Conservation (phyloP, 2,888 invertebrate species). For the Cylindroiulus punctatus region DNA sequence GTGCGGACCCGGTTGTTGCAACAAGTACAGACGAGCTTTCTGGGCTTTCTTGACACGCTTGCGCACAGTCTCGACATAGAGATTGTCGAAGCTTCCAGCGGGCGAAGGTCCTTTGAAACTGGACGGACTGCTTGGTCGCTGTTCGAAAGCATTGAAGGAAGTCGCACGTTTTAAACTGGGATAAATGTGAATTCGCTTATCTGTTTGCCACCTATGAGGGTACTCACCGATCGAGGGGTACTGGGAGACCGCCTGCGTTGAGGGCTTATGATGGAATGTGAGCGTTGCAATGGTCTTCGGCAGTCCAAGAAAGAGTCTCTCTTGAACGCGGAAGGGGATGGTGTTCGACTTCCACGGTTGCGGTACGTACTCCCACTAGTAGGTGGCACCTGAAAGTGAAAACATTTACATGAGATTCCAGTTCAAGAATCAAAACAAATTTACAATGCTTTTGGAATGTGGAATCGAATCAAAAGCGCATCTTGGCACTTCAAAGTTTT, state of each 20-base stretch:
- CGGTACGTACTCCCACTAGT: slow-evolving; percentile 4
- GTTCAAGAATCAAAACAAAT: too few species aligned
- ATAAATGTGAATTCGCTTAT: neutral
- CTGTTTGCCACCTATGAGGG: neutral
- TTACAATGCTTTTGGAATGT: too few species aligned
- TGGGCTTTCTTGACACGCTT: slow-evolving; percentile 62
- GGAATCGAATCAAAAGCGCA: too few species aligned
- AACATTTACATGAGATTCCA: neutral
- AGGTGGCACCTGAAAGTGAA: neutral
- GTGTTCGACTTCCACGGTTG: slow-evolving; percentile 51
- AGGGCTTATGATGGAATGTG: slow-evolving; percentile 52
- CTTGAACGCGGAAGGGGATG: slow-evolving; percentile 40
- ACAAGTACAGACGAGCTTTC: slow-evolving; percentile 66
- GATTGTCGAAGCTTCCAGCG: slow-evolving; percentile 54
- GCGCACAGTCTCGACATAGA: slow-evolving; percentile 59
- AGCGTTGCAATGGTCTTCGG: slow-evolving; percentile 43
- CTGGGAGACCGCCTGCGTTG: slow-evolving; percentile 53
- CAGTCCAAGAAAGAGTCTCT: neutral
- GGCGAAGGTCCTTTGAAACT: slow-evolving; percentile 54
- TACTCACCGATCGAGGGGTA: slow-evolving; percentile 53
- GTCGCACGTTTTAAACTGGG: neutral
- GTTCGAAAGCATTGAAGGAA: slow-evolving; percentile 39
- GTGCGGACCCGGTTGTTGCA: slow-evolving; percentile 68
- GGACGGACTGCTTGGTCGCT: slow-evolving; percentile 56
- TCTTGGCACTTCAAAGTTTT: too few species aligned